These are phyloP conservation scores for Ichneumoninae sp. DNA, from an alignment of 2,888 invertebrate species.

Conservation along the genomic window DNA sequence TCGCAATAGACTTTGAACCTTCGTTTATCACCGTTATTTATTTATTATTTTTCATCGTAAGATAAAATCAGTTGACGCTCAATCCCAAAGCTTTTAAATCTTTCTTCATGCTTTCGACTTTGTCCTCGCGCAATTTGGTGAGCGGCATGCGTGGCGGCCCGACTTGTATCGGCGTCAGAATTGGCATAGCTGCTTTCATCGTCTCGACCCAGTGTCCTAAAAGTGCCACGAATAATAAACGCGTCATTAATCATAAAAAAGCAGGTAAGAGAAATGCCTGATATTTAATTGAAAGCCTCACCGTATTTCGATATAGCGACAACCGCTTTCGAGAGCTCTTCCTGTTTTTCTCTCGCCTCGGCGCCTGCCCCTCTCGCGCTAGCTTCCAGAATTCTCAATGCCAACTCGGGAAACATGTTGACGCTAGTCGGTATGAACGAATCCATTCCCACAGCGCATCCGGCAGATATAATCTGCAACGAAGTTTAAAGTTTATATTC, in stretches of 20 bases:
- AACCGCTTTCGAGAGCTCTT: slow-evolving; percentile 81
- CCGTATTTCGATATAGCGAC: slow-evolving; percentile 83
- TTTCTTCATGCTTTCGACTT: slow-evolving; percentile 79
- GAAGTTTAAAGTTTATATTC: slow-evolving; percentile 17
- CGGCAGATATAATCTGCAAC: slow-evolving; percentile 88
- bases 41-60: not conserved
- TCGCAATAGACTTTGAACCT: not conserved
- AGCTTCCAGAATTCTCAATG: slow-evolving; percentile 86
- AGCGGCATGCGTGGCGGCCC: slow-evolving; percentile 88
- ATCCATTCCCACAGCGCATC: slow-evolving; percentile 88
- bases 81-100: slow-evolving; percentile 72
- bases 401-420: slow-evolving; percentile 88
- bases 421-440: slow-evolving; percentile 90
- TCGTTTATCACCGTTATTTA: not conserved
- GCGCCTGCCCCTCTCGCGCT: slow-evolving; percentile 85
- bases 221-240: slow-evolving; percentile 59
- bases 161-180: slow-evolving; percentile 86
- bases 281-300: slow-evolving; percentile 64
- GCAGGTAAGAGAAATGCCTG: not conserved
- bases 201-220: slow-evolving; percentile 89
- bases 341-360: slow-evolving; percentile 86
- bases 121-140: slow-evolving; percentile 84
- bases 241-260: not conserved
- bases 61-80: slow-evolving; percentile 20
- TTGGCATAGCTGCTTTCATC: slow-evolving; percentile 89